Base-by-base conservation (phyloP, 1,140 invertebrate genomes). In the Gryllus bimaculatus region DNA sequence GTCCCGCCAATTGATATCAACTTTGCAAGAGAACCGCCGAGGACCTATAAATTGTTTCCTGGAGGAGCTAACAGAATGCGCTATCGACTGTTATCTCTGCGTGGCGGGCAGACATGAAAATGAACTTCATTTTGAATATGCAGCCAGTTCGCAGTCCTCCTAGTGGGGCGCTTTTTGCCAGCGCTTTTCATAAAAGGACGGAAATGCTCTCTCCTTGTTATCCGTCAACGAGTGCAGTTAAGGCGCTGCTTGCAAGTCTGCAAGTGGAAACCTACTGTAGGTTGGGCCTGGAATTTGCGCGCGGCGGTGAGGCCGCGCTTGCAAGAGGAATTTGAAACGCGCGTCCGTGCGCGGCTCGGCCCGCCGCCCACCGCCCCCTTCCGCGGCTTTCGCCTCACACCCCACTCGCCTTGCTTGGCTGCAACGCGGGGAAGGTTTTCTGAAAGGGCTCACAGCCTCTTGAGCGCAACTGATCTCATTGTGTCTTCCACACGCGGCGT, bases 91-190 rank as follows among this genome's bases (percentile, higher is more conserved):
- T 66, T 66, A 66, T 66, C 54, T 66, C 54, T 66, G 54, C 54
- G 54, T 1, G 54, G 2, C 2, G 54, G 54, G 54, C 54, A 66
- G 54, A 66, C 54, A 66, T 66, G 54, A 66, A 66, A 66, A 66
- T 66, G 54, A 66, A 66, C 54, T 66, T 66, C 54, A 66, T 66
- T n/a, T 66, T 66, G 54, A 66, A 66, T 66, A 66, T 66, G 54
- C 18, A 66, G 54, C 54, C 54, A 66, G 54, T 66, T 66, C 54
- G 7, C 54, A 66, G 54, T 66, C 54, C n/a, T 66, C 54, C 54
- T 18, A 66, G 54, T 66, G 54, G 54, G 54, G 54, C 18, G 54
- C 54, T 66, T 66, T 66, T 66, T 66, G 54, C 54, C 18, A 18
- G 54, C 2, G 54, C 18, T 18, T 66, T 66, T 13, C 54, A 66